Evolutionary conservation across 2,888 invertebrate species (phyloP), one percentile per base, ranked within the genome.

Genomic region (Thereva nobilitata): DNA sequence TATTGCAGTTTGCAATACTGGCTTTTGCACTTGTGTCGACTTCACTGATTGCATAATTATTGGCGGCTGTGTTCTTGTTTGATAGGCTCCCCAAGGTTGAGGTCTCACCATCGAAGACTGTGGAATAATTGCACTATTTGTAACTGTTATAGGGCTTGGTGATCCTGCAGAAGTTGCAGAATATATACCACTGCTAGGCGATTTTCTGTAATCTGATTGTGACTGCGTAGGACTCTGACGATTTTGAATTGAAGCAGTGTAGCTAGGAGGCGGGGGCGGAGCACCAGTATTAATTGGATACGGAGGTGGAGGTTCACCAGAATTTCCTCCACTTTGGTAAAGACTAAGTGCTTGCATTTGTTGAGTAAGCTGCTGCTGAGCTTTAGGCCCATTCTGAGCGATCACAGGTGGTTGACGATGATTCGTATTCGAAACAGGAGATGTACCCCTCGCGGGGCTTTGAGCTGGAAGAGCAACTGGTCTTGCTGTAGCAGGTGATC

Each of bases 1-100:
- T 56, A 95, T 93, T 7, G 97, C 97, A 10, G 95, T 97, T 82
- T 97, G 97, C 71, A 96, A 83, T 38, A 95, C 89, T 0, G 97
- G 97, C 79, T 96, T 97, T 77, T 95, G 95, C 45, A 95, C 95
- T 80, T 95, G 95, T 12, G 95, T 95, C 82, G 95, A 95, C 79
- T 94, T 94, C 12, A 97, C 97, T 40, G 95, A 93, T 79, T 96
- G 95, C 95, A 96, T 97, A 71, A 97, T 95, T 72, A 97, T 93
- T 5, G 95, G 95, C 56, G 94, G 91, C 76, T 95, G 95, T 23
- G 94, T 90, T 75, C 91, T 92, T 45, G 93, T 89, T 79, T 95
- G 95, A 67, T 80, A 81, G 65, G 93, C 91, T 66, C 90, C 89
- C 89, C 94, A 92, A 4, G 95, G 92, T 70, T 92, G 90, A 4